A percentile compares a stretch with the other conserved stretches of the same genome.
Evolutionary conservation across 2,888 invertebrate genomes (phyloP).

Genomic region (Julus scandinavius): DNA sequence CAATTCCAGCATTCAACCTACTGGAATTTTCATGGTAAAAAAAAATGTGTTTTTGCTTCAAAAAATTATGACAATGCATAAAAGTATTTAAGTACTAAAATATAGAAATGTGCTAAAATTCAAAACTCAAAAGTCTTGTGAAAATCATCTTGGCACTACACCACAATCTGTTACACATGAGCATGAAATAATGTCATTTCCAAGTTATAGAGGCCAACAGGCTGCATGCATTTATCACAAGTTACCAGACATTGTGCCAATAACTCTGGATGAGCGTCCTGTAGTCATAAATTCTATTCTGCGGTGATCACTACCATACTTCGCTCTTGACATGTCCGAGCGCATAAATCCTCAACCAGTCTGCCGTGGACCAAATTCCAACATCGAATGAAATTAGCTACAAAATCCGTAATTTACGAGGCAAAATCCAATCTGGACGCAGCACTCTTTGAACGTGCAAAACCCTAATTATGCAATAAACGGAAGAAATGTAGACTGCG

Average conservation of each 20-base stretch:
- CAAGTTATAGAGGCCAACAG: neutral
- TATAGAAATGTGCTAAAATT: too few species aligned
- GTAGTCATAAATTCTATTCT: neutral
- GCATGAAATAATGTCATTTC: too few species aligned
- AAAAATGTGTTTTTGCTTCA: too few species aligned
- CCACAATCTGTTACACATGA: too few species aligned
- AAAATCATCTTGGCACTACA: too few species aligned
- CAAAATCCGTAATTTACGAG: neutral
- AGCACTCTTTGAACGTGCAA: neutral
- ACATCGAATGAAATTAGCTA: neutral
- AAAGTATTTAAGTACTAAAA: too few species aligned
- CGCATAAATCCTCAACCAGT: neutral
- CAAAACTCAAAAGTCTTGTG: too few species aligned
- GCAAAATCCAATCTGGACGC: neutral
- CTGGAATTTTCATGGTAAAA: neutral
- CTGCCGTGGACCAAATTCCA: neutral
- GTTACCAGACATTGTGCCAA: neutral
- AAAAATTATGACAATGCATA: too few species aligned
- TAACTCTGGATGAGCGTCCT: neutral
- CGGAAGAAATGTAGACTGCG: neutral
- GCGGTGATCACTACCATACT: neutral
- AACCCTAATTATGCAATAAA: conserved; percentile 5
- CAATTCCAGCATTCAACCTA: neutral
- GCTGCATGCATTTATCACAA: neutral
- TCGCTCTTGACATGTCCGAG: neutral